Conservation (phyloP, 2,797 vertebrate genomes). For the Acridotheres tristis region DNA sequence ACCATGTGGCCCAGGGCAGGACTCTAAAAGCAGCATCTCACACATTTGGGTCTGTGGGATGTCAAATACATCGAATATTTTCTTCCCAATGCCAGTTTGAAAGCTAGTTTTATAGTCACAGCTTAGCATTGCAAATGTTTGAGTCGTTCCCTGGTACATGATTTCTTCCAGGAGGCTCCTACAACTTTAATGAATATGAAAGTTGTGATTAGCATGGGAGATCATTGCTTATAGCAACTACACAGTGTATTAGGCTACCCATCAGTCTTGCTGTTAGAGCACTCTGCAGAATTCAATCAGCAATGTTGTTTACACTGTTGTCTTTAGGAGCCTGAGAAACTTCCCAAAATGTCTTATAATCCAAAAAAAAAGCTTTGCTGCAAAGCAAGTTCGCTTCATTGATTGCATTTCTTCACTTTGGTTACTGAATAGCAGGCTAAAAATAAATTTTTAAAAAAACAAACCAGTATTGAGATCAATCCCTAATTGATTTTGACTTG, state of each 20-base stretch:
- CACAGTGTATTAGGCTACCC: neutral
- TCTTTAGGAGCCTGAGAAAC: neutral
- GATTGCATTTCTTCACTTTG: conserved; percentile 38
- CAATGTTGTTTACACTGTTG: conserved; percentile 13
- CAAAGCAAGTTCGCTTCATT: neutral
- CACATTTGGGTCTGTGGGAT: neutral
- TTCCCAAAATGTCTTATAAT: neutral
- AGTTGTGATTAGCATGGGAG: conserved; percentile 43
- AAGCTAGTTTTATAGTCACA: neutral
- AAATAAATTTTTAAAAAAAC: conserved; percentile 34
- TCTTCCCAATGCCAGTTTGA: neutral
- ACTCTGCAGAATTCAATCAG: conserved; percentile 5
- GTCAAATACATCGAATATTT: neutral
- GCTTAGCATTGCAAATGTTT: neutral
- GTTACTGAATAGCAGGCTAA: conserved; percentile 44
- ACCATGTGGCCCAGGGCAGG: neutral
- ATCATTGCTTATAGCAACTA: conserved; percentile 38
- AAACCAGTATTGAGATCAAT: conserved; percentile 57
- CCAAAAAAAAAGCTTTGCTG: neutral
- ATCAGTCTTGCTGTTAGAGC: conserved; percentile 25
- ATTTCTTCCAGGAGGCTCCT: conserved; percentile 10
- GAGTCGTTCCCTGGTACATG: neutral
- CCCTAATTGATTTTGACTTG: conserved; percentile 67
- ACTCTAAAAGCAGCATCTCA: neutral
- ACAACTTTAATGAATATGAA: conserved; percentile 18